Percentiles rank a stretch among this genome's conserved stretches.
Evolutionary conservation across 2,113 vertebrate species (phyloP).

Genomic region (Carettochelys insculpta): DNA sequence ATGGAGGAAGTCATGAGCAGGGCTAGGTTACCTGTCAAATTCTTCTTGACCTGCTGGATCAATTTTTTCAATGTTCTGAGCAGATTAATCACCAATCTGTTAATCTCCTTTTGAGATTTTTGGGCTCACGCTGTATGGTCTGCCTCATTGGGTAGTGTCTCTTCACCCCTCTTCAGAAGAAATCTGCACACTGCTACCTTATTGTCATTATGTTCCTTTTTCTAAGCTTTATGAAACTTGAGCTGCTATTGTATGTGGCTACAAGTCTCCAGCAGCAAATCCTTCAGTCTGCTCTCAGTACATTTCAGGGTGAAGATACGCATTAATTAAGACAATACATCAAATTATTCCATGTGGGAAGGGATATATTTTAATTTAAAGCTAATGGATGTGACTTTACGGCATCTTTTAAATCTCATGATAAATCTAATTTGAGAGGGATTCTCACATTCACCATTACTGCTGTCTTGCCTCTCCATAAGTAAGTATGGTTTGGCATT

Average conservation of each 20-base stretch:
- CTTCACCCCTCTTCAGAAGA: neutral
- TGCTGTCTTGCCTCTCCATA: neutral
- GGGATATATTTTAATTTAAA: neutral
- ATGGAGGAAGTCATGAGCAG: neutral
- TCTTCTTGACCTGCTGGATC: neutral
- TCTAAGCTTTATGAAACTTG: neutral
- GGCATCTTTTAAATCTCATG: neutral
- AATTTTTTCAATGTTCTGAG: neutral
- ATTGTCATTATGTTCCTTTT: neutral
- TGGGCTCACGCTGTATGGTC: neutral
- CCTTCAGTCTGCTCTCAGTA: neutral
- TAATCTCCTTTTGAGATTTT: neutral
- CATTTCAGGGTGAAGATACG: fast-evolving
- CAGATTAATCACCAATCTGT: neutral
- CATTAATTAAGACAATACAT: neutral
- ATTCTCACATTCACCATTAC: neutral
- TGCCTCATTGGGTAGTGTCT: neutral
- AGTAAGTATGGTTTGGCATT: neutral
- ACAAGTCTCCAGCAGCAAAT: neutral
- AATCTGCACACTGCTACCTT: fast-evolving
- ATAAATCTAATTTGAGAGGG: neutral
- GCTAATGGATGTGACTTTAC: neutral
- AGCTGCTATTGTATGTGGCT: neutral
- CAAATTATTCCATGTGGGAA: neutral
- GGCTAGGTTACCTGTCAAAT: neutral